Base-by-base conservation (phyloP, 2,797 vertebrate genomes). In the Rallus crepitans region DNA sequence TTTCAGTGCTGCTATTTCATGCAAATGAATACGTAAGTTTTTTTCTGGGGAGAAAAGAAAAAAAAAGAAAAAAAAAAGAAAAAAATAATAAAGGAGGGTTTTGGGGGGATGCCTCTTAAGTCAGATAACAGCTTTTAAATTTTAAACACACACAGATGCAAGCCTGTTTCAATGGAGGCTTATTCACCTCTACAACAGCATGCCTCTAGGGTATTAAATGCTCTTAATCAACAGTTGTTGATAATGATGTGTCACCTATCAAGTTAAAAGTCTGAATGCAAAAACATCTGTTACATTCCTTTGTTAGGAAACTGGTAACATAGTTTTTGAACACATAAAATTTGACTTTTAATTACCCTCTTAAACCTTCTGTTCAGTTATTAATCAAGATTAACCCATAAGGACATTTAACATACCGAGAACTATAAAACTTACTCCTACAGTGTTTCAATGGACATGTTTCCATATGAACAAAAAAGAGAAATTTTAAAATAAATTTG, bases 261-360 rank as follows among this genome's bases (percentile, higher is more conserved):
- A 92, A 92, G 89, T 78, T 90, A 96, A 91, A 90, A 96, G 89
- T 94, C 83, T 93, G 89, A 88, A 97, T 55, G 50, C 37, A 89
- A 84, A 90, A 96, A 96, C 96, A 97, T 94, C 97, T 96, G 96
- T 93, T 84, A 87, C 40, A 27, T 60, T 75, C 73, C 85, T 42
- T 69, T 87, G 66, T 94, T 95, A 90, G 71, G 76, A 93, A 96
- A 94, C 90, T 27, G 73, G 76, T 63, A 92, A 84, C 66, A 85
- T 23, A 92, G 56, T 57, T 94, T 96, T 71, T 55, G 72, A 97
- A 95, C 80, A 90, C 30, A 42, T 77, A 69, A 59, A 89, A 75
- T 89, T 82, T 96, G 78, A 96, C 91, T 96, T 96, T 96, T 94
- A 96, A 90, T 96, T 96, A 96, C 57, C 73, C 30, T 48, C 59